Base-by-base conservation (phyloP, 2,113 vertebrate genomes). In the Vombatus ursinus region DNA sequence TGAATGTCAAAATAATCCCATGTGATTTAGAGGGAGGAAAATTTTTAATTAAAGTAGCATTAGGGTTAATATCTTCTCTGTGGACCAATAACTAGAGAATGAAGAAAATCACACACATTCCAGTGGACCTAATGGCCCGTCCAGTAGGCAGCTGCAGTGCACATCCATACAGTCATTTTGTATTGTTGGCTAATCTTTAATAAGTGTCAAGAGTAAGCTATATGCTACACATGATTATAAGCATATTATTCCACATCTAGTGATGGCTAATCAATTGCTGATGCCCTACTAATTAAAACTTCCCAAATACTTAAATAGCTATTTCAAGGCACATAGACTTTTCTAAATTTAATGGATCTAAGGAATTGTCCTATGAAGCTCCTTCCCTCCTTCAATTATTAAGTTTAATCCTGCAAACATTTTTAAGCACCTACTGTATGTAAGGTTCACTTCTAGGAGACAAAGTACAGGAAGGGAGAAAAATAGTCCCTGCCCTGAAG, bases 41-140 rank as follows among this genome's bases (percentile, higher is more conserved):
- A 92, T 57, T 44, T 97, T 96, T 95, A 95, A 96, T 94, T 97
- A 96, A 96, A 94, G 57, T 93, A 84, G 24, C 53, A 90, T 93
- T 61, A 52, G 26, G 90, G 54, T 91, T 94, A 95, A 91, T 94
- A 94, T 89, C 77, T 89, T 95, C 94, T 96, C 96, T 68, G 22
- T 91, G 92, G 92, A 31, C 90, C 47, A 28, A 52, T 91, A 93
- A 92, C 14, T n/a, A 50, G 28, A 95, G 94, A 95, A 92, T 44
- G 52, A 96, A 94, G 93, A 91, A 94, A 96, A 48, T 89, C 91
- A 92, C 54, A 52, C 28, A 93, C 16, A 77, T 0, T 28, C 50
- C 48, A 4, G 11, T 61, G 50, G 52, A 68, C 50, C 9, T 90
- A 50, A 91, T 49, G 91, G 53, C 16, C 50, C 61, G 11, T 25